Base-by-base conservation (phyloP, 1,140 invertebrate genomes). In the Drosophila parvula region DNA sequence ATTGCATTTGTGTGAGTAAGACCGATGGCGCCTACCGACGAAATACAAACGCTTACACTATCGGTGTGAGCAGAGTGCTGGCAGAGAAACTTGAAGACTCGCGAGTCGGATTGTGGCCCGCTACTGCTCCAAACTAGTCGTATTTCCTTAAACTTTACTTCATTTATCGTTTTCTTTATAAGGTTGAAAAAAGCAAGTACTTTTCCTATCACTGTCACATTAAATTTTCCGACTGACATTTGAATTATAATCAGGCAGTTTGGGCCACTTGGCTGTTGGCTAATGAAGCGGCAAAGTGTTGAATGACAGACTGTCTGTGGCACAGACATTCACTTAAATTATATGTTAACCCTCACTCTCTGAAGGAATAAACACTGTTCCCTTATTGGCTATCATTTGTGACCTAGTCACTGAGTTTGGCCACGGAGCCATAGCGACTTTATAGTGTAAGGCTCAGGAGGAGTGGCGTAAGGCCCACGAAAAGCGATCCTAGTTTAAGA, bases 261-360 rank as follows among this genome's bases (percentile, higher is more conserved):
- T 45, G 56, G 11, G 38, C 14, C 50, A 44, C 57, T 45, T 60
- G 40, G 40, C 51, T 58, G 47, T 41, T 38, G 45, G 16, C 76
- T 83, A 83, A 83, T 83, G 81, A 83, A 79, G 80, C 81, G 76
- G 65, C 80, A 83, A 83, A 83, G 80, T 83, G 80, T 83, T 79
- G 80, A 76, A 79, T 48, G 81, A 27, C 27, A 41, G 34, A 28
- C 45, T 79, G 51, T 30, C 45, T 64, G 45, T 41, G 41, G n/a
- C 40, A 41, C 30, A 32, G 16, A n/a, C 8, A n/a, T 51, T 30
- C 30, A 36, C 41, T 28, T 10, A 34, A 43, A 6, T 16, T 18
- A 11, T 63, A 36, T 27, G 1, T 51, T 18, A 45, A 16, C 16
- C 14, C 38, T 38, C 32, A 18, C 22, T 27, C 10, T 47, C 44